phyloP scores from a whole-genome alignment of 2,888 invertebrate species.

The Agrotis segetum region DNA sequence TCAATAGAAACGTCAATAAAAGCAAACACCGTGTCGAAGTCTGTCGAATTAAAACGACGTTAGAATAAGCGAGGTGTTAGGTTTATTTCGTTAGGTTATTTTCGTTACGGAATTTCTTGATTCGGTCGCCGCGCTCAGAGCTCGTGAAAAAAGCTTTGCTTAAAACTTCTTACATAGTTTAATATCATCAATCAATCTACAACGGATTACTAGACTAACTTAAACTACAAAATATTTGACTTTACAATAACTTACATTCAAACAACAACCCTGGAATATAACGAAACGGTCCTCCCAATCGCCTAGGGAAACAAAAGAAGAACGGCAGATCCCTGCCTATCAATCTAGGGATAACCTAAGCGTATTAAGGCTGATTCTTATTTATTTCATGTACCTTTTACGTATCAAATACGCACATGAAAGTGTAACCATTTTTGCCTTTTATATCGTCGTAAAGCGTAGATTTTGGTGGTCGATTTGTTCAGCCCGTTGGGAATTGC shows the following conservation, averaged over 20 bases:
- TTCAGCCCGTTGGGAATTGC: conserved; percentile 29
- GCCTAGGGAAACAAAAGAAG: conserved; percentile 22
- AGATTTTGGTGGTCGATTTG: conserved; percentile 55
- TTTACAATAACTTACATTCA: background rate
- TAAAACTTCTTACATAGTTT: too few species aligned
- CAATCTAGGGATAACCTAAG: conserved; percentile 47
- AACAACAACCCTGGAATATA: background rate
- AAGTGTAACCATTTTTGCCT: conserved; percentile 46
- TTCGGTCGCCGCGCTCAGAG: too few species aligned
- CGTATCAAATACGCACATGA: conserved; percentile 40
- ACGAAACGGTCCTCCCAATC: background rate
- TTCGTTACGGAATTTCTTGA: too few species aligned
- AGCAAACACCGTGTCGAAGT: too few species aligned
- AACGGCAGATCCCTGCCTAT: conserved; percentile 23
- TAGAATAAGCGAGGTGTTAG: too few species aligned
- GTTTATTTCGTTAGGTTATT: too few species aligned
- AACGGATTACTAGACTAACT: background rate
- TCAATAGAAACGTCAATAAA: too few species aligned
- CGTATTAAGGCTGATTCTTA: conserved; percentile 33
- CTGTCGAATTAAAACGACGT: too few species aligned
- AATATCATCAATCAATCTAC: background rate
- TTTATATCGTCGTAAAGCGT: conserved; percentile 51
- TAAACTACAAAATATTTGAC: background rate
- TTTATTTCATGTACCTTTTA: conserved; percentile 47
- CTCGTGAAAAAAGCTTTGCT: too few species aligned